Percentiles rank a stretch among this genome's conserved stretches.
Conservation (phyloP, 1,140 invertebrate genomes). For the Gonatopus flavifemur region DNA sequence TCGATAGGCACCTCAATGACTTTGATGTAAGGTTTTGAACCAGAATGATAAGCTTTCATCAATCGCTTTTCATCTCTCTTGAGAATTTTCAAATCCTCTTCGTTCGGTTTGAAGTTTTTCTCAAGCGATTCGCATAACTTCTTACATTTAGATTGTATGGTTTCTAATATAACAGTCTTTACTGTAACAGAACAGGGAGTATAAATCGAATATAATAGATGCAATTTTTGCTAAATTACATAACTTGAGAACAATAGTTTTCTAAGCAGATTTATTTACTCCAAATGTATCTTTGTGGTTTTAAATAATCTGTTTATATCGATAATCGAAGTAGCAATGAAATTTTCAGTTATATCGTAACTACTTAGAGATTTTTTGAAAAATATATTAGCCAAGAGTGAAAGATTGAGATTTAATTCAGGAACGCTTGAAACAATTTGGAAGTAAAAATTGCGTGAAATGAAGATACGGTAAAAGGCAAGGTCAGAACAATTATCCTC, state of each 20-base stretch:
- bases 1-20: slow-evolving; percentile 40
- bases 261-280: no score
- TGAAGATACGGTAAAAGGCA: background rate
- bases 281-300: no score
- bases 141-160: slow-evolving; percentile 27
- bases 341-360: no score
- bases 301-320: no score
- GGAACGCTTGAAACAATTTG: no score
- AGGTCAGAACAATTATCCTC: background rate
- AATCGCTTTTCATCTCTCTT: slow-evolving; percentile 28
- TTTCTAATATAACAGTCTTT: slow-evolving; percentile 27
- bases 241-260: slow-evolving; percentile 4
- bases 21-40: slow-evolving; percentile 25
- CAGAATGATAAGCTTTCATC: slow-evolving; percentile 25
- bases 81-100: slow-evolving; percentile 14
- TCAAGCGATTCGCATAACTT: slow-evolving; percentile 31
- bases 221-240: no score
- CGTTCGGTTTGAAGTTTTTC: slow-evolving; percentile 25
- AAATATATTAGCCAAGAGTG: no score
- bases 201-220: background rate
- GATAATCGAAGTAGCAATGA: no score
- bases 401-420: no score
- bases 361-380: no score
- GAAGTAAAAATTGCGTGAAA: no score
- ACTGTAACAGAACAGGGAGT: slow-evolving; percentile 31